Base-by-base conservation (phyloP, 2,888 invertebrate species). In the Brachypterus glaber region DNA sequence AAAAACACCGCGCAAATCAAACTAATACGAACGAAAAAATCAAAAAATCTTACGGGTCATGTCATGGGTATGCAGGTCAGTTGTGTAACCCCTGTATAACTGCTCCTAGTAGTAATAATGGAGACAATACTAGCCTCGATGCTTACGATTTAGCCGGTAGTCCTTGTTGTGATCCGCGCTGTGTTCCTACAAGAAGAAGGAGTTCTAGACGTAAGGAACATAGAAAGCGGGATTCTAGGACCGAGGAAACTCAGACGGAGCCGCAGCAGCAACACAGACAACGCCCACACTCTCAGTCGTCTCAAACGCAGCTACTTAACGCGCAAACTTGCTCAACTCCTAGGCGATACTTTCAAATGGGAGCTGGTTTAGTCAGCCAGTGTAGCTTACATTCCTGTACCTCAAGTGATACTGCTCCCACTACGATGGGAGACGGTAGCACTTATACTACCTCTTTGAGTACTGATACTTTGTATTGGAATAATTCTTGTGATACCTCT, bases 381-480 rank as follows among this genome's bases (percentile, higher is more conserved):
- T 83, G 83, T 55, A 88, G 87, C 59, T 66, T 88, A 37, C 87
- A 87, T 55, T 87, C 87, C 0, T 86, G 84, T 54, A 82, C 84
- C 0, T 83, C 85, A 1, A 87, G 84, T 56, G 79, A 79, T 41
- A 73, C 73, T 1, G 73, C 70, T 1, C 74, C 68, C 2, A 70
- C 69, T 1, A 64, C 64, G 2, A 55, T 69, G 1, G 75, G 74
- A 32, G 83, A 81, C 26, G 82, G 80, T 52, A 82, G 84, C 25
- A 86, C 86, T 30, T 88, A 88, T 56, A 85, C 85, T 14, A 88
- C 87, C 9, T 88, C 87, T 0, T 68, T 88, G 9, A 89, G 88
- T 58, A 88, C 86, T 4, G 89, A 89, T 52, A 88, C 88, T 1
- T 69, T 89, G 1, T 88, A 86, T 57, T 88, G 88, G 85, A 87